Base-by-base conservation (phyloP, 2,888 invertebrate species). In the Drosophila hamatofila region DNA sequence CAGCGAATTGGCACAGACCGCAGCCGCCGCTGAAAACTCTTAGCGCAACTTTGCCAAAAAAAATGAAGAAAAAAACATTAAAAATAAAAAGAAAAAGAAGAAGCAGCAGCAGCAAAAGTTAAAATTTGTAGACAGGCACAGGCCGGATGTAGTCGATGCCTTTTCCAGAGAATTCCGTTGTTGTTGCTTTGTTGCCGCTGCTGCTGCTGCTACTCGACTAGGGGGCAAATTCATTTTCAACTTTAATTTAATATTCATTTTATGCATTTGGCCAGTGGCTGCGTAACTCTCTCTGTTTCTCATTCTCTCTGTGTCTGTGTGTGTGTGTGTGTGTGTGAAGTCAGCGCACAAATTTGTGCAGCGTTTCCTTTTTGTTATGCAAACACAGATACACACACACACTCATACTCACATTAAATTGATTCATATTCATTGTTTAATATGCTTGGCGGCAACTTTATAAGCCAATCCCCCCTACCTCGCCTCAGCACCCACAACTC, bases 361-460 rank as follows among this genome's bases (percentile, higher is more conserved):
- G 72, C 62, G 72, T 76, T 85, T 85, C 84, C 88, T 85, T 88
- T 75, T 69, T 75, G 71, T 72, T 75, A 78, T 68, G 69, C 65
- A 65, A 69, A 67, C 67, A 62, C 61, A 69, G 66, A 63, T 39
- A 65, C 42, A 63, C 37, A 58, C 30, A 60, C 46, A 63, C 1
- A 42, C 18, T 21, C 21, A 49, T 7, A 63, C 46, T 65, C 1
- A 46, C 14, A 25, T 87, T 78, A 87, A 85, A 89, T 89, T 90
- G 86, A 90, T 89, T 88, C 86, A 89, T 88, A 81, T 90, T 70
- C 88, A 88, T 89, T 90, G 88, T 89, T 89, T 90, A 90, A 86
- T 89, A 89, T 89, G 86, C 89, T 83, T 41, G 80, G 80, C 85
- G 82, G 79, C 82, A 78, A 73, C 71, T 80, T 79, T 76, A 51